Conservation (phyloP, 1,140 invertebrate species). For the Cydia pomonella region DNA sequence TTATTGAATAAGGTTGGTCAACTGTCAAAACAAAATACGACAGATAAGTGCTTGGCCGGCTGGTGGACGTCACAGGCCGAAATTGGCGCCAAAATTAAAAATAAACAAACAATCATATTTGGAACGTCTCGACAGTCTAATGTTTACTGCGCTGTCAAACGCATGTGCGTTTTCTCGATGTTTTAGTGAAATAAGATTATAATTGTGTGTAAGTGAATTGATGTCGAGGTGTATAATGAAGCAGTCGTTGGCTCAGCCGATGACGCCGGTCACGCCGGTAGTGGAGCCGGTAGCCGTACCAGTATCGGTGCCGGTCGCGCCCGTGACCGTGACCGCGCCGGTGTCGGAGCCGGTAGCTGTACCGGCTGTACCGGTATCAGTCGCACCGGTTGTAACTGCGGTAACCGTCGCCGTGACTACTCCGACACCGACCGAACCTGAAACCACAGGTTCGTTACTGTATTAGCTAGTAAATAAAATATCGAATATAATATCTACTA, state of each 20-base stretch:
- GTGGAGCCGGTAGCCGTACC: constrained; percentile 37
- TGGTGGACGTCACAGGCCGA: constrained; percentile 57
- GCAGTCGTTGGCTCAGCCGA: constrained; percentile 63
- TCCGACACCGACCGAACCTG: constrained; percentile 43
- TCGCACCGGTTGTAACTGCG: not conserved
- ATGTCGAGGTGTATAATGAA: constrained; percentile 75
- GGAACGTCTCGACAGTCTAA: constrained; percentile 73
- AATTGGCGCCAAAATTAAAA: constrained; percentile 79
- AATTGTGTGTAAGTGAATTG: constrained; percentile 41
- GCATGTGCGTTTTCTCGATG: constrained; percentile 45
- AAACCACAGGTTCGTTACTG: constrained; percentile 55
- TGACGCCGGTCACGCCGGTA: constrained; percentile 45
- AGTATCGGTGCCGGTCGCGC: constrained; percentile 37
- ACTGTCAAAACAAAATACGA: constrained; percentile 33
- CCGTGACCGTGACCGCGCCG: constrained; percentile 30
- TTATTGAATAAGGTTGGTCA: constrained; percentile 29
- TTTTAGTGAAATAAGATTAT: constrained; percentile 43
- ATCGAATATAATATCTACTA: not conserved
- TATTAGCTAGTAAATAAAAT: not conserved
- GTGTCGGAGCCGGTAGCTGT: constrained; percentile 40
- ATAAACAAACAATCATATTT: constrained; percentile 78
- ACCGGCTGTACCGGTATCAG: constrained; percentile 33
- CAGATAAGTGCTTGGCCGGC: constrained; percentile 50
- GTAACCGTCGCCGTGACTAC: constrained; percentile 37
- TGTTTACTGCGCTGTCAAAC: constrained; percentile 67